phyloP scores from a whole-genome alignment of 2,888 invertebrate genomes.

The Mystacides longicornis region DNA sequence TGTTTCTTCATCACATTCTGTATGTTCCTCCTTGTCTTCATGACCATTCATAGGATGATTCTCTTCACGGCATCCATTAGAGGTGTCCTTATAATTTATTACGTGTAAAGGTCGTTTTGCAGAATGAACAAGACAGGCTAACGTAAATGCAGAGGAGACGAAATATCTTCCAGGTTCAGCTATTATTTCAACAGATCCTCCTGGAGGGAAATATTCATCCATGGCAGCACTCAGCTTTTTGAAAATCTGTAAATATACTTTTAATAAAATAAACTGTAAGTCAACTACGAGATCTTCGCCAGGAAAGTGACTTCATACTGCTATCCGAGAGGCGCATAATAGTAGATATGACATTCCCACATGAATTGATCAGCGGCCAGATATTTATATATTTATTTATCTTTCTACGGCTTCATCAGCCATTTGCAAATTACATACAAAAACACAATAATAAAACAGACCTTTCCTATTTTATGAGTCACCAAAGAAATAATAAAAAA shows the following conservation, averaged over 20 bases:
- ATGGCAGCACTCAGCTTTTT: constrained; percentile 74
- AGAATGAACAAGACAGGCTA: constrained; percentile 82
- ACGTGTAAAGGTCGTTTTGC: constrained; percentile 41
- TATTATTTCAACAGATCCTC: constrained; percentile 63
- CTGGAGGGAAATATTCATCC: constrained; percentile 72
- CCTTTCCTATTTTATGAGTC: no score
- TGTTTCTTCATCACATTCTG: neutral
- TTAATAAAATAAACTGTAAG: neutral
- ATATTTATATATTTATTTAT: no score
- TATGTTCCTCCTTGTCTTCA: neutral
- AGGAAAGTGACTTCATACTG: no score
- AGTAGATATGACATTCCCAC: no score
- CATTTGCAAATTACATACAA: no score
- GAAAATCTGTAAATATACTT: constrained; percentile 53
- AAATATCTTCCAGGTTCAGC: constrained; percentile 97
- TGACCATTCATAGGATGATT: neutral
- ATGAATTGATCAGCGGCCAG: no score
- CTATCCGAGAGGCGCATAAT: no score
- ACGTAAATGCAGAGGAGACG: constrained; percentile 92
- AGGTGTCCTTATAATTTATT: neutral
- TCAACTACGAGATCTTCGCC: neutral
- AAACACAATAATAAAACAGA: no score
- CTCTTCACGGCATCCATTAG: neutral
- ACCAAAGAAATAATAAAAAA: no score
- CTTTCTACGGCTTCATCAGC: no score